Percentiles rank a stretch among this genome's conserved stretches.
These are phyloP conservation scores for Andricus curvator DNA, from an alignment of 2,888 invertebrate genomes.

Conservation along the genomic window DNA sequence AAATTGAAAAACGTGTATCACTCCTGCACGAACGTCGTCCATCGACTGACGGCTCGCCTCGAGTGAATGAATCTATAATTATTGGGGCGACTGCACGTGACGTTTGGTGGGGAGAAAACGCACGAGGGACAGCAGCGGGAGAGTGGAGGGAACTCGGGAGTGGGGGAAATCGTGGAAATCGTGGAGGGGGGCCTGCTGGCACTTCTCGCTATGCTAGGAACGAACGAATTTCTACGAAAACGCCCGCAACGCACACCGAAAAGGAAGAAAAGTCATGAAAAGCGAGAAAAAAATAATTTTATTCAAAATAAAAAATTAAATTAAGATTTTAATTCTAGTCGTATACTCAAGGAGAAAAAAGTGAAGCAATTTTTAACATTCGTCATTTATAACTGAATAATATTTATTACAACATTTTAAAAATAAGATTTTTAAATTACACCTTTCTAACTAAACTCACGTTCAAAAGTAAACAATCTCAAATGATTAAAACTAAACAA, in stretches of 20 bases:
- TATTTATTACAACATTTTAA: too few species aligned
- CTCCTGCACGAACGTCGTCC: neutral
- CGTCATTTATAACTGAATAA: too few species aligned
- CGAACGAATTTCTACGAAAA: constrained; percentile 27
- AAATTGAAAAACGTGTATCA: neutral
- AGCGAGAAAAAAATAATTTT: too few species aligned
- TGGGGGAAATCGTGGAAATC: constrained; percentile 32
- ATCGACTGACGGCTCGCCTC: constrained; percentile 39
- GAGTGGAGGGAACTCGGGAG: neutral
- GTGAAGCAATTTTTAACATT: too few species aligned
- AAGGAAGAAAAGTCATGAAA: neutral
- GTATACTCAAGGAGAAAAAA: too few species aligned
- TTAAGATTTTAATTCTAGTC: too few species aligned
- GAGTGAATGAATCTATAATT: constrained; percentile 57
- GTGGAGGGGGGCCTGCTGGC: neutral
- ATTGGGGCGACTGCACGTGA: constrained; percentile 46
- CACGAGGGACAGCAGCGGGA: constrained; percentile 9
- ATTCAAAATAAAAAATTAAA: too few species aligned
- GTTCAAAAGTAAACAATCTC: too few species aligned
- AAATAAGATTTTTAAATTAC: too few species aligned
- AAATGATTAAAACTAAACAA: too few species aligned
- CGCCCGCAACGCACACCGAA: neutral
- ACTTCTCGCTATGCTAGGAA: neutral
- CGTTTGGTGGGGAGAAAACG: constrained; percentile 34
- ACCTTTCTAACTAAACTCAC: too few species aligned